A percentile compares a stretch with the other conserved stretches of the same genome.
These are phyloP conservation scores for Molossus molossus DNA, from an alignment of 2,797 vertebrate species.

Conservation along the genomic window DNA sequence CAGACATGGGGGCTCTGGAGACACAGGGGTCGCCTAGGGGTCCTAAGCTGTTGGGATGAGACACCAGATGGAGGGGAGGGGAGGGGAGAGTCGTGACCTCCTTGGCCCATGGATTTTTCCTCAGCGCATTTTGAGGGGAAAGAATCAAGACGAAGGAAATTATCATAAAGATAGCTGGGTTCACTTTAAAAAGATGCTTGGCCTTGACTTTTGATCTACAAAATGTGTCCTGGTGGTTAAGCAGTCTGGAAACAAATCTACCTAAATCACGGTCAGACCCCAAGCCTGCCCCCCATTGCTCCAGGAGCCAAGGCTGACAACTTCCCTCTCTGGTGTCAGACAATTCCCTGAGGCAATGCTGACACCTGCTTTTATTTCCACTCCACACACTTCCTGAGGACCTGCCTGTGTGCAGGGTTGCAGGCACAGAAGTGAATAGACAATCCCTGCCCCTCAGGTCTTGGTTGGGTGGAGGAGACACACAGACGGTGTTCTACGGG, in stretches of 20 bases:
- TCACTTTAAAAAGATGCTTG: neutral
- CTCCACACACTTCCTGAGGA: neutral
- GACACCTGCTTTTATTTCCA: neutral
- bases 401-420: neutral
- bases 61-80: neutral
- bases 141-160: neutral
- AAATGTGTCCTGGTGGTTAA: neutral
- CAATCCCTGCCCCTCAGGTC: neutral
- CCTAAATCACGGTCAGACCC: neutral
- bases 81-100: neutral
- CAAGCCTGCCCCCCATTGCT: neutral
- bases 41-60: neutral
- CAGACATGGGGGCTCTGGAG: neutral
- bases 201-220: neutral
- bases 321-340: neutral
- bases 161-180: neutral
- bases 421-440: neutral
- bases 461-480: neutral
- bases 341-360: neutral
- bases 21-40: neutral
- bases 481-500: fast-evolving
- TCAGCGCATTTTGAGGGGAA: neutral
- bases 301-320: neutral
- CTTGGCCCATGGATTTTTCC: neutral
- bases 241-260: neutral